Evolutionary conservation across 1,140 invertebrate genomes (phyloP), one percentile per base, ranked within the genome.

Genomic region (Pseudomyrmex dendroicus): DNA sequence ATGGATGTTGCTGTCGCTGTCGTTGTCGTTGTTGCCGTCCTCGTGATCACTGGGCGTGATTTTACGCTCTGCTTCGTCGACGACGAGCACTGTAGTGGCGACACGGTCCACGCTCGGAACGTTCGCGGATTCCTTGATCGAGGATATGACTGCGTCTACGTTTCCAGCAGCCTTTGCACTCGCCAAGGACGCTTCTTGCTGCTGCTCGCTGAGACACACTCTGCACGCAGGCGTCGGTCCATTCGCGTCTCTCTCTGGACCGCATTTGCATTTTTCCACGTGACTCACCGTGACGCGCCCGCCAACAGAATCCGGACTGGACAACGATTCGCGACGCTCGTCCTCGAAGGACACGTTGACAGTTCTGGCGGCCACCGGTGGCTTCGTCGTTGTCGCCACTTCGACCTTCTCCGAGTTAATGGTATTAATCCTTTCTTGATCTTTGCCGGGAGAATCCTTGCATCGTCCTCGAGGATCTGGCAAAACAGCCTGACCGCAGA

Each of bases 1-100:
- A 46, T 92, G 90, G 52, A 94, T 94, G 70, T 94, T 94, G 64
- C 90, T 78, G n/a, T 91, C 82, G 77, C 92, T 93, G 44, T 92
- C 89, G 54, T 91, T 62, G 8, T 89, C 70, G 46, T 91, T 89
- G 35, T 78, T 66, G 35, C 74, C 90, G 46, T 91, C 90, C 1
- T 57, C 57, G 10, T 77, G 70, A 10, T 77, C 73, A 44, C 89
- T 85, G 8, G 74, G 83, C 2, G 80, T 68, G 25, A 83, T 82
- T 86, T 90, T 90, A 72, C 83, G 84, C 68, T 90, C 91, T 44
- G 87, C 44, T 82, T 94, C 91, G 68, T 94, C 93, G 44, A 94
- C 84, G 67, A 94, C 90, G 5, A 94, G 91, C 17, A 94, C 91
- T 0, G 91, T 93, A 17, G 92, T 89, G 85, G 92, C 82, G 59